Evolutionary conservation across 2,113 vertebrate species (phyloP), one percentile per base, ranked within the genome.

Genomic region (Tenrec ecaudatus): DNA sequence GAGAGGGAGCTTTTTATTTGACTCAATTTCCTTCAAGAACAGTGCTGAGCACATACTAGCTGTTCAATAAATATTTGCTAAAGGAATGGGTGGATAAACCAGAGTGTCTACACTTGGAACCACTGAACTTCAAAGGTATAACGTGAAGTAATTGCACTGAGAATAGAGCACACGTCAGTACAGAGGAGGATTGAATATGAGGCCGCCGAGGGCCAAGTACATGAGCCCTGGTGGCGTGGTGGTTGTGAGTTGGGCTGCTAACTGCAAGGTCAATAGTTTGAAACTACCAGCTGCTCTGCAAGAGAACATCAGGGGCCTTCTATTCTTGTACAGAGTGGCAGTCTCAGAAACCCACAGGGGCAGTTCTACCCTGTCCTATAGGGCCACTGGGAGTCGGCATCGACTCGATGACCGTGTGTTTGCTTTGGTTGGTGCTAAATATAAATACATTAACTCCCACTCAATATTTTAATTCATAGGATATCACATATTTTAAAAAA

Each of bases 391-490:
- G 47, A 14, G 47, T 53, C 12, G 47, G 47, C 47, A 53, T 53
- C 2, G 47, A 53, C 47, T 53, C 47, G 11, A 10, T 53, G 47
- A 53, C 47, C 6, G 47, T 53, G 47, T 2, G 47, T 53, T 53
- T 10, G 47, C 6, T 5, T 53, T 53, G 47, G 47, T 53, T 53
- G 11, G 47, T 29, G 43, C 53, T 38, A 84, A 89, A 80, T 19
- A 5, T 66, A 81, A 64, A 15, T 73, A 10, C 7, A 53, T 64
- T 69, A 84, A 40, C 10, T 60, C 33, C 10, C 43, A 9, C 7
- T 62, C 38, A 76, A 86, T 29, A 58, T 85, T 88, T 93, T 69
- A 57, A 83, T 58, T 79, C 17, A 73, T 31, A 86, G 83, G 73
- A 60, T 25, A 69, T 60, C 83, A 80, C 23, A 79, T 75, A 22